These are phyloP conservation scores for Falco concolor DNA, from an alignment of 2,797 vertebrate species.

Conservation along the genomic window DNA sequence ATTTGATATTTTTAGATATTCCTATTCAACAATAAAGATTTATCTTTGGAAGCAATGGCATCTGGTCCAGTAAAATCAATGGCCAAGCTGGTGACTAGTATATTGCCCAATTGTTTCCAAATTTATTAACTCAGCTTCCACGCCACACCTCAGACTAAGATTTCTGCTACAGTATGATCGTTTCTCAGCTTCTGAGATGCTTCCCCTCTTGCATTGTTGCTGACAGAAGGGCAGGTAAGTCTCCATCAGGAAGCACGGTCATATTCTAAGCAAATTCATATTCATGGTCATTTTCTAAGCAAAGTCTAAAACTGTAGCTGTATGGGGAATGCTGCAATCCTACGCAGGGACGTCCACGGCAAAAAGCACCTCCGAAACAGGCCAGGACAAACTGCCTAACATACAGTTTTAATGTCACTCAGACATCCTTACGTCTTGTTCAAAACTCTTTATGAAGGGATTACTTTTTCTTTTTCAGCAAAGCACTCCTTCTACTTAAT, in stretches of 20 bases:
- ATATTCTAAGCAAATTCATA: not conserved
- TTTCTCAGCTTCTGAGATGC: not conserved
- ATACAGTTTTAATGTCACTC: not conserved
- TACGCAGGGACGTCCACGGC: not conserved
- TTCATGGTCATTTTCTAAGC: not conserved
- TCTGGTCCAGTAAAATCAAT: not conserved
- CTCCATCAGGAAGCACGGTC: not conserved
- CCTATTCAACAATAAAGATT: not conserved
- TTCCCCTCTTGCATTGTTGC: not conserved
- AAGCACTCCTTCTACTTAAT: not conserved
- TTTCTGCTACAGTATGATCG: not conserved
- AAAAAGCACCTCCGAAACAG: not conserved
- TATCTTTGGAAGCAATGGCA: not conserved
- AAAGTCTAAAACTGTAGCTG: not conserved
- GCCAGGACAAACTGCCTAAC: not conserved
- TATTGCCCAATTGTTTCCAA: accelerated
- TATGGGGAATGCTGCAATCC: not conserved
- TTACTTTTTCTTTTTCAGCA: not conserved
- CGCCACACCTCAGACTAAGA: not conserved
- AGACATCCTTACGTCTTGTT: not conserved
- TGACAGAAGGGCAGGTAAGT: not conserved
- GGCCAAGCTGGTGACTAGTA: not conserved
- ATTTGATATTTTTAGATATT: not conserved
- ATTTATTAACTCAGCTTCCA: not conserved
- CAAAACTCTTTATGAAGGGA: not conserved